Conservation (phyloP, 1,140 invertebrate species). For the Heliconius hewitsoni region DNA sequence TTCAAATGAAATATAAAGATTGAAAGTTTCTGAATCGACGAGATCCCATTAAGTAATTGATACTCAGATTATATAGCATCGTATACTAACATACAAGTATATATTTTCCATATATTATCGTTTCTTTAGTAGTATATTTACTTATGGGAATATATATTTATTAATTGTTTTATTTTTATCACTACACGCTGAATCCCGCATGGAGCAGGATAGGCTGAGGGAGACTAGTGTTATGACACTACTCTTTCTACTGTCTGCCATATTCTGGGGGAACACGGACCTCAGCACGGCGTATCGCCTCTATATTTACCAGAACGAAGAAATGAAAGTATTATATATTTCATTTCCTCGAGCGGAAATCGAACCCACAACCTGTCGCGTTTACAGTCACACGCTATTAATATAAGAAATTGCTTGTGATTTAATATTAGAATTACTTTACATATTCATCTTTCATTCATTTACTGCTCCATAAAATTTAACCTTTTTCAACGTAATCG, state of each 20-base stretch:
- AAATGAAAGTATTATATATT: background rate
- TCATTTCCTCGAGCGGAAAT: background rate
- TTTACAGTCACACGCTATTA: background rate
- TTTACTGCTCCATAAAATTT: background rate
- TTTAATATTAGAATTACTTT: no score
- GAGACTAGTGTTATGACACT: background rate
- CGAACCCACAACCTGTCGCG: background rate
- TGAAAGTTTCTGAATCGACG: constrained; percentile 13
- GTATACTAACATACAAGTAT: background rate
- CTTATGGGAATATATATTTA: no score
- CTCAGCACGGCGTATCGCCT: background rate
- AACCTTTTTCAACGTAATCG: background rate
- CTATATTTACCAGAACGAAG: background rate
- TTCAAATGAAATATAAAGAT: background rate
- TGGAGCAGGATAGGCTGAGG: background rate
- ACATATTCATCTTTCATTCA: background rate
- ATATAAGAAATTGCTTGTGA: no score
- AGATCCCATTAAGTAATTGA: constrained; percentile 12
- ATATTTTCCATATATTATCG: background rate
- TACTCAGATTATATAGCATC: background rate
- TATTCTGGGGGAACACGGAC: background rate
- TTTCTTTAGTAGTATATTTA: background rate
- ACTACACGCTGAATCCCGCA: background rate
- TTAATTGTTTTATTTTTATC: background rate
- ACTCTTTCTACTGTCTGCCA: no score